phyloP scores from a whole-genome alignment of 2,797 vertebrate species.

The Benthosema pterotum region DNA sequence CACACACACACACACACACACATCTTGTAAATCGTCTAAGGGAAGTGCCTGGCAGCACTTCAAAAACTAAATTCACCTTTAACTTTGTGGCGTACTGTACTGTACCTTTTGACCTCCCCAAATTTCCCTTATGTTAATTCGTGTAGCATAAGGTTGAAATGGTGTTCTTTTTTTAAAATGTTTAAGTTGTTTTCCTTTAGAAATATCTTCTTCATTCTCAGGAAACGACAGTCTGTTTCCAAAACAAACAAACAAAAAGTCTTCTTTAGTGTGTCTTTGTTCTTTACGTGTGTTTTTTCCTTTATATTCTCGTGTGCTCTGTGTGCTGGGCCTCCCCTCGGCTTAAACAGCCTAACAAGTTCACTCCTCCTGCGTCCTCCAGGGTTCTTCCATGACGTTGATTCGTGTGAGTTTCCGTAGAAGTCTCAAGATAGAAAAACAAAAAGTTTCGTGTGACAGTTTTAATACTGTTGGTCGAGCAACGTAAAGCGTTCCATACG shows the following conservation, averaged over 20 bases:
- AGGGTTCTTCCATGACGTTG: constrained; percentile 69
- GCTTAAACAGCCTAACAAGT: constrained; percentile 36
- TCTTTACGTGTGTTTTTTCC: constrained; percentile 64
- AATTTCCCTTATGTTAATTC: constrained; percentile 79
- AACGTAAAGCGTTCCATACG: constrained; percentile 67
- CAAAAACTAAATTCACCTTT: constrained; percentile 92
- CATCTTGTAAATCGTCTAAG: no score
- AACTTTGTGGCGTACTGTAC: constrained; percentile 59
- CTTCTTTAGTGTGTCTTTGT: constrained; percentile 55
- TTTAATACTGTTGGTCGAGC: constrained; percentile 61
- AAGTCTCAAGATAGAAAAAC: constrained; percentile 57
- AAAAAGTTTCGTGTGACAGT: constrained; percentile 80
- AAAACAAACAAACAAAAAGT: constrained; percentile 54
- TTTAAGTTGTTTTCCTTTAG: constrained; percentile 73
- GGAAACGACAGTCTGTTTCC: constrained; percentile 76
- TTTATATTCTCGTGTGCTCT: constrained; percentile 71
- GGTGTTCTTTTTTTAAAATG: constrained; percentile 69
- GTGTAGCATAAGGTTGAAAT: constrained; percentile 85
- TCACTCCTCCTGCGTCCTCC: constrained; percentile 76
- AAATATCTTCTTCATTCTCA: constrained; percentile 61
- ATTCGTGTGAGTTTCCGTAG: constrained; percentile 49
- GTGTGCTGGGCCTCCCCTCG: constrained; percentile 72
- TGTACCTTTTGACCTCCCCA: constrained; percentile 79
- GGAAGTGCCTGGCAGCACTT: no score
- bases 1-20: no score